Base-by-base conservation (phyloP, 2,113 vertebrate genomes). In the Alosa alosa region DNA sequence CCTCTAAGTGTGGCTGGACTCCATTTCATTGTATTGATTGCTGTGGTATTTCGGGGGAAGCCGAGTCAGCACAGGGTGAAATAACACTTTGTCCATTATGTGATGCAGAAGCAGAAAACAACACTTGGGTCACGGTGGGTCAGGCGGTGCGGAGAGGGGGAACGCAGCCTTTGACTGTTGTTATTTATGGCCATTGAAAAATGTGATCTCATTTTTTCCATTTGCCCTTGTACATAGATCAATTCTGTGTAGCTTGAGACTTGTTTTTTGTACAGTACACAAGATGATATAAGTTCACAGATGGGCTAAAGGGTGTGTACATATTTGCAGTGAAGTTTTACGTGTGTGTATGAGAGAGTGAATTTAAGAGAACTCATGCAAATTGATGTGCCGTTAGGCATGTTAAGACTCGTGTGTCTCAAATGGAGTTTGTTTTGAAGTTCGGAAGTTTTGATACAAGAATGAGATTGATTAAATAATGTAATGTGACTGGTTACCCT, bases 11-110 rank as follows among this genome's bases (percentile, higher is more conserved):
- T 82, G 81, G 82, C 89, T 82, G 86, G 82, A 82, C 64, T 81
- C 83, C 44, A 72, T 87, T 87, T 68, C 46, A 52, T 47, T 50
- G 44, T 86, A 88, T 88, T n/a, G 87, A 86, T 86, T 78, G 47
- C 45, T 55, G 84, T 72, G 68, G 83, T 86, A 88, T 86, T 83
- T 84, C 81, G 46, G 86, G 55, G 55, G 18, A 83, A 57, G 83
- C 83, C 52, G 86, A 82, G 78, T 44, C 60, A 75, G n/a, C 87
- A 82, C 4, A 45, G 86, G 84, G 45, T 44, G 64, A 57, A 81
- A 44, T 44, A 44, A 84, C 82, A 88, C 47, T 55, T 60, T 75
- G 78, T 81, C 46, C 83, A 82, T 88, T 86, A 84, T 82, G 83
- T 49, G n/a, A 82, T 84, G 84, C 60, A 44, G 41, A 2, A 44